Base-by-base conservation (phyloP, 2,113 vertebrate species). In the Ibidorhyncha struthersii region DNA sequence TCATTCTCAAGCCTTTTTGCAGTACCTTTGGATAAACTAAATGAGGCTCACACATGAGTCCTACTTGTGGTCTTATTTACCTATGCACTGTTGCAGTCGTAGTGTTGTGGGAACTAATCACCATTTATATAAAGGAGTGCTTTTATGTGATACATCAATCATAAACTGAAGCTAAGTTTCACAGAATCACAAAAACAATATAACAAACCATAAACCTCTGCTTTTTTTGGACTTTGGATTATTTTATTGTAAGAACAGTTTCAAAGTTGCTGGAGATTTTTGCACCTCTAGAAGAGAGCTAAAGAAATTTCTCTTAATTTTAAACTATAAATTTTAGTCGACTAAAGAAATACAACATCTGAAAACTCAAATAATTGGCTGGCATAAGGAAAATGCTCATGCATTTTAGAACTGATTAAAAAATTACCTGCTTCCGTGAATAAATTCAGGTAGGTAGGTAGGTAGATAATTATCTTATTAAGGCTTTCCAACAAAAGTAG, bases 141-240 rank as follows among this genome's bases (percentile, higher is more conserved):
- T 81, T 91, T 91, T 62, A 77, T 62, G 23, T 53, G 45, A 23
- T 58, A 3, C 6, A 55, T 77, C 36, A 73, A 11, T 73, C 36
- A 65, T 77, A 89, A 79, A 25, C 59, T 65, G 72, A 73, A 86
- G 41, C n/a, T 26, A 56, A 53, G 41, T 78, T 78, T 58, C 76
- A 63, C 3, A 53, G 40, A 63, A 58, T 47, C 55, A 66, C 49
- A 82, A 84, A 95, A 89, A 29, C 78, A 73, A 79, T 79, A 65
- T 40, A 88, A 43, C 56, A 73, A 70, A 76, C n/a, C 71, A 70
- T 83, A 82, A 86, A 89, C 66, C 65, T 58, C 29, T 83, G 43
- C 25, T 52, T 77, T 92, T 93, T 93, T 85, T 86, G 40, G 91
- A 93, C 41, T 96, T 94, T 87, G 78, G 40, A 78, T 88, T 87